phyloP scores from a whole-genome alignment of 2,888 invertebrate genomes.

The Tetragonula carbonaria region DNA sequence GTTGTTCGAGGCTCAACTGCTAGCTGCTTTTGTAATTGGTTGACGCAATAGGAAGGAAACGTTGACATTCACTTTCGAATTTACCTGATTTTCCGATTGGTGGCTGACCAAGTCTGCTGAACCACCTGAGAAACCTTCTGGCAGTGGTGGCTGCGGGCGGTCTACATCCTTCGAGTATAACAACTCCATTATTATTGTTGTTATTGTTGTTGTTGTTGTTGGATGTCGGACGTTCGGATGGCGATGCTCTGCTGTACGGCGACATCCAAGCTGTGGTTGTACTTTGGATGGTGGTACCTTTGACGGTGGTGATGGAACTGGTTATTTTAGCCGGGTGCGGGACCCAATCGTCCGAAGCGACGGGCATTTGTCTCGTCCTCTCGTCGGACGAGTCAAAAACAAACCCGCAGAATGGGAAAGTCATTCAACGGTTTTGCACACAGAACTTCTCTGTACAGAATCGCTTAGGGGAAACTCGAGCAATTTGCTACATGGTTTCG shows the following conservation, averaged over 20 bases:
- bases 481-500: background rate
- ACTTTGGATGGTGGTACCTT: constrained; percentile 77
- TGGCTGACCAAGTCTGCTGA: constrained; percentile 85
- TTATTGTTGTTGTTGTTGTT: constrained; percentile 67
- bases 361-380: constrained; percentile 79
- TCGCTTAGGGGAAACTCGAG: background rate
- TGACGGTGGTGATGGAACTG: constrained; percentile 78
- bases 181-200: constrained; percentile 74
- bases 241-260: constrained; percentile 74
- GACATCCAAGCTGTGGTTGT: constrained; percentile 79
- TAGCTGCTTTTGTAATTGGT: background rate
- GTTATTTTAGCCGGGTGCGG: constrained; percentile 79
- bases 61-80: background rate
- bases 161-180: constrained; percentile 79
- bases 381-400: constrained; percentile 80
- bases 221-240: constrained; percentile 65
- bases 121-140: constrained; percentile 85
- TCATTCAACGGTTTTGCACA: constrained; percentile 73
- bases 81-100: constrained; percentile 85
- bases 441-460: constrained; percentile 16
- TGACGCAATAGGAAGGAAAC: background rate
- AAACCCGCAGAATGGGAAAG: constrained; percentile 81
- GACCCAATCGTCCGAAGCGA: constrained; percentile 79
- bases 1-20: too few relatives aligned
- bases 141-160: constrained; percentile 83